phyloP scores from a whole-genome alignment of 1,140 invertebrate genomes.

The Cephus cinctus region DNA sequence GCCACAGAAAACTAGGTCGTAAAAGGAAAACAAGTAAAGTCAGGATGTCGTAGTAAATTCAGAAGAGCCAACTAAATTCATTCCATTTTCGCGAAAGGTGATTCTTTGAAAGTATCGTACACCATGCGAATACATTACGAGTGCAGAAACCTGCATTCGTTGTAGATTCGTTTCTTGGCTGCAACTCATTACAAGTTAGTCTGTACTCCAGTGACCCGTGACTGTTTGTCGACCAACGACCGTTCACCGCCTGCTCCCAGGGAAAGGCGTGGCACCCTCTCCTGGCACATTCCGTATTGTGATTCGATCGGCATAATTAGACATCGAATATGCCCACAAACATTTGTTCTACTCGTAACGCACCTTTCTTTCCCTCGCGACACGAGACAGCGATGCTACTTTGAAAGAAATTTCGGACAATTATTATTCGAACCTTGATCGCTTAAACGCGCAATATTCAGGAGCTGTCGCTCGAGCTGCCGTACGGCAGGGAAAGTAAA shows the following conservation, averaged over 20 bases:
- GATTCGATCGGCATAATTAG: slow-evolving; percentile 15
- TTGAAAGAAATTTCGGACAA: too few species aligned
- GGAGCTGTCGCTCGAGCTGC: slow-evolving; percentile 3
- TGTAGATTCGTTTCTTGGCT: slow-evolving; percentile 24
- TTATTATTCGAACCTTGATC: too few species aligned
- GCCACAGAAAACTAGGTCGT: too few species aligned
- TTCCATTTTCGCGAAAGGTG: too few species aligned
- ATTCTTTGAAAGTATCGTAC: slow-evolving; percentile 13
- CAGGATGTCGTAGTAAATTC: too few species aligned
- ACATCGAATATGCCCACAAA: too few species aligned
- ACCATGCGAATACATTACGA: slow-evolving; percentile 17
- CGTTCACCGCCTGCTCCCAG: slow-evolving; percentile 38
- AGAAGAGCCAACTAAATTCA: too few species aligned
- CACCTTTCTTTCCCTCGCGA: too few species aligned
- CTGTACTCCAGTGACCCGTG: slow-evolving; percentile 39
- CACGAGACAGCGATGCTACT: too few species aligned
- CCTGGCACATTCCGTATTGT: slow-evolving; percentile 36
- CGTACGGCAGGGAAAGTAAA: background rate
- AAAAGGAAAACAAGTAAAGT: too few species aligned
- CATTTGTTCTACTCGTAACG: too few species aligned
- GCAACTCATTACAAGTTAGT: slow-evolving; percentile 32
- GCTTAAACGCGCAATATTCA: slow-evolving; percentile 25
- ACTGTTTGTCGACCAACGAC: slow-evolving; percentile 39
- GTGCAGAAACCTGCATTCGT: slow-evolving; percentile 24
- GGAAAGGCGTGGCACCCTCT: slow-evolving; percentile 49